Percentiles rank a stretch among this genome's conserved stretches.
These are phyloP conservation scores for Phenganax marumi DNA, from an alignment of 92 coral and sea anemone species.

Conservation along the genomic window DNA sequence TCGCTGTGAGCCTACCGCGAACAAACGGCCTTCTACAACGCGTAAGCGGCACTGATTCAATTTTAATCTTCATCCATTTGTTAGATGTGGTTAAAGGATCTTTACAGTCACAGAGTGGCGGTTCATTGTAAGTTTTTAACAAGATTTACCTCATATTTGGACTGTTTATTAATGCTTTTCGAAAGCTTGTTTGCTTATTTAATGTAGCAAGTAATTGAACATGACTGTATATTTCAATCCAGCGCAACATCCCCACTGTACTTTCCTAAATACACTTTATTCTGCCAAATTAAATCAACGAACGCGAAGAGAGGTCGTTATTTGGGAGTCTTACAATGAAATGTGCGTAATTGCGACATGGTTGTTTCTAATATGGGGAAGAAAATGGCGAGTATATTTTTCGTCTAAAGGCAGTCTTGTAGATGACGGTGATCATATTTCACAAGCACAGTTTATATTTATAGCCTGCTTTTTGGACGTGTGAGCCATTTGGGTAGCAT, in stretches of 20 bases:
- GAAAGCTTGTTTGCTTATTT: conserved; percentile 86
- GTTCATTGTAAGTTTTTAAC: conserved; percentile 63
- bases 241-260: conserved; percentile 36
- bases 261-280: conserved; percentile 19
- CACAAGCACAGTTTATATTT: conserved; percentile 47
- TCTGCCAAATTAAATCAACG: conserved; percentile 39
- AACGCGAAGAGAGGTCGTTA: background rate
- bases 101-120: conserved; percentile 16
- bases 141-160: conserved; percentile 74
- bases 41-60: conserved; percentile 31
- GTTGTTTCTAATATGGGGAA: conserved; percentile 15
- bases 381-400: conserved; percentile 12
- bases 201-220: conserved; percentile 92
- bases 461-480: conserved; percentile 38
- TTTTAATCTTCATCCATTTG: conserved; percentile 46
- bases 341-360: conserved; percentile 28
- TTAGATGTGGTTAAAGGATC: conserved; percentile 42
- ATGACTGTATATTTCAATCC: conserved; percentile 72
- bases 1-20: conserved; percentile 34
- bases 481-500: conserved; percentile 40
- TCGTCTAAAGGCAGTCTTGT: conserved; percentile 12
- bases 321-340: background rate
- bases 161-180: conserved; percentile 80
- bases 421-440: conserved; percentile 37
- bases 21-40: conserved; percentile 25